phyloP scores from a whole-genome alignment of 2,797 vertebrate species.

The Clarias pachynema region DNA sequence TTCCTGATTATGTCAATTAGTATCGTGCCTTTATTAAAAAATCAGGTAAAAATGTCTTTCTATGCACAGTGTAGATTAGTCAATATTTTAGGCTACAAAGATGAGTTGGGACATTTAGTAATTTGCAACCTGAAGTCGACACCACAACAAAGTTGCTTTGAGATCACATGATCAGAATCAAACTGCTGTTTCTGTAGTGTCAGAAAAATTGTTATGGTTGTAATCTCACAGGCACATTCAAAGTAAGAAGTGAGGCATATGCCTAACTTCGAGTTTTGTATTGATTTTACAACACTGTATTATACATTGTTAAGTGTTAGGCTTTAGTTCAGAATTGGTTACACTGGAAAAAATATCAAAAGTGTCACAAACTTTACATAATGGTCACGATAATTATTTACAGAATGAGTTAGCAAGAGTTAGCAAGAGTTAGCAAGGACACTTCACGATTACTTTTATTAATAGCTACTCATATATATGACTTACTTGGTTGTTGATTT shows the following conservation, averaged over 20 bases:
- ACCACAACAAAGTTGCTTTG: background rate
- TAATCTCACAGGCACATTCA: background rate
- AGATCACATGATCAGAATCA: background rate
- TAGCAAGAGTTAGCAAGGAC: background rate
- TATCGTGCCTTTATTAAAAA: background rate
- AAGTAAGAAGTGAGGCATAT: background rate
- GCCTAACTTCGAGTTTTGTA: background rate
- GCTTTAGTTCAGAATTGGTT: background rate
- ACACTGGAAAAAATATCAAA: background rate
- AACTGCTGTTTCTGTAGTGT: background rate
- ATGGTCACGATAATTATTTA: background rate
- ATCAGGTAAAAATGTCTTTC: background rate
- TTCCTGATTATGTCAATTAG: background rate
- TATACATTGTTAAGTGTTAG: background rate
- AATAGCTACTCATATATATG: background rate
- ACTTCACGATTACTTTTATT: background rate
- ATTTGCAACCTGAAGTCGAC: background rate
- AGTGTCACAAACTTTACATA: background rate
- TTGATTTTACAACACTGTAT: background rate
- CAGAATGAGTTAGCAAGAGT: background rate
- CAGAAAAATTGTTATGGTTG: background rate
- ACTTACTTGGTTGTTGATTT: background rate
- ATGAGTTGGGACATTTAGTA: background rate
- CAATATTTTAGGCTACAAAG: background rate
- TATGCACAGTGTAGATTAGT: background rate